Base-by-base conservation (phyloP, 1,140 invertebrate genomes). In the Drosophila bocqueti region DNA sequence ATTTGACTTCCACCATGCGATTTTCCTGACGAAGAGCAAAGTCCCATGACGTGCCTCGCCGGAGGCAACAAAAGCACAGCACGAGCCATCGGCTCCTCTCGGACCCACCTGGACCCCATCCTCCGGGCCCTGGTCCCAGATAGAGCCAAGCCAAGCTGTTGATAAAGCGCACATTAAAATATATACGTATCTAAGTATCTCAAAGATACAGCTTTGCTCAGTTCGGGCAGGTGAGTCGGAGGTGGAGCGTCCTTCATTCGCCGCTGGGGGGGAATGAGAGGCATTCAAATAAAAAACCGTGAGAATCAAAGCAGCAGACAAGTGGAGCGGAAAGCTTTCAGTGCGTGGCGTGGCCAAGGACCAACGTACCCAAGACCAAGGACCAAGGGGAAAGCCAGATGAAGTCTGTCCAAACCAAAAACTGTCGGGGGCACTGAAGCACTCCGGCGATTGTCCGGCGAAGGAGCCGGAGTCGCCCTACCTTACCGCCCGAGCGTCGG, bases 141-240 rank as follows among this genome's bases (percentile, higher is more conserved):
- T 71, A 76, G 60, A 64, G 76, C 79, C 65, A 76, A 71, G 79
- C 80, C 75, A 86, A 86, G 83, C 83, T 86, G 83, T 89, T 87
- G 84, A 86, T 86, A 86, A 86, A 86, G 83, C 83, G 84, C 80
- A 87, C 84, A 86, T 89, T 83, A 87, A 86, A 86, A 86, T 86
- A 87, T 86, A 86, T 86, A 86, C 76, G 83, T 86, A 87, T 83
- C 83, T 71, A 77, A 89, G 81, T 83, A 86, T 89, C 83, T 89
- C 61, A 77, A 74, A 87, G 83, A 83, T 87, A 80, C 76, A 62
- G 52, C 36, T 59, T 50, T 42, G 18, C 40, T 34, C 60, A 47
- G 45, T 26, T 29, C 29, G 38, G 26, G 40, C 76, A 84, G 79
- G 78, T 68, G 49, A 64, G 64, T 9, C 47, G 24, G 18, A 8